Base-by-base conservation (phyloP, 2,797 vertebrate species). In the Furcifer pardalis region DNA sequence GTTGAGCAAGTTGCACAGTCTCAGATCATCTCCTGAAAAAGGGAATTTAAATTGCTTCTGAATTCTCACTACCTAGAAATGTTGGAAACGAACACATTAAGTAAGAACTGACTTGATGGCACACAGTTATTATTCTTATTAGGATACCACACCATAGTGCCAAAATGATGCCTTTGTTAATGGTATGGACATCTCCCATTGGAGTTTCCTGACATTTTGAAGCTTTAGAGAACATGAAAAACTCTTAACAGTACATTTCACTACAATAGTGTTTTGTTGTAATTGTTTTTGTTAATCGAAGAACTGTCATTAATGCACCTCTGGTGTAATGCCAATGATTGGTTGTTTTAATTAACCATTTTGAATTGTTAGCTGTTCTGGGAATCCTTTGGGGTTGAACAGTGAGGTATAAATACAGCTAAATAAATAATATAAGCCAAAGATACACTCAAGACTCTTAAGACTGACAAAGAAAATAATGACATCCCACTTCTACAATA, bases 401-500 rank as follows among this genome's bases (percentile, higher is more conserved):
- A 25, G n/a, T 49, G 63, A 68, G n/a, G 42, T 68, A 66, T 35
- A 66, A 49, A 65, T 62, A 46, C 30, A 63, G n/a, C 25, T 44
- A 56, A 77, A 60, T 13, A 49, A 63, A 63, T 8, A n/a, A 46
- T 32, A 42, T 21, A 73, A 30, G 25, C 60, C 40, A 49, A 40
- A 68, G 56, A 65, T 56, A 83, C 73, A 83, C 5, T 15, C 46
- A 52, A 13, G 44, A 30, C 37, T 23, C 52, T 60, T 60, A 62
- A 44, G 12, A 52, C 49, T 30, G 44, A 19, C 69, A 87, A 37
- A 85, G 72, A 75, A 75, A 88, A 80, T n/a, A 66, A 35, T 35
- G 44, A 21, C 7, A 12, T 40, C n/a, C 5, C 77, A 73, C 42
- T 40, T 85, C 62, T 86, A 35, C 0, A 74, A 68, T 37, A 65